A percentile compares a stretch with the other conserved stretches of the same genome.
These are phyloP conservation scores for Sebastes goodei DNA, from an alignment of 2,797 vertebrate genomes.

Conservation along the genomic window DNA sequence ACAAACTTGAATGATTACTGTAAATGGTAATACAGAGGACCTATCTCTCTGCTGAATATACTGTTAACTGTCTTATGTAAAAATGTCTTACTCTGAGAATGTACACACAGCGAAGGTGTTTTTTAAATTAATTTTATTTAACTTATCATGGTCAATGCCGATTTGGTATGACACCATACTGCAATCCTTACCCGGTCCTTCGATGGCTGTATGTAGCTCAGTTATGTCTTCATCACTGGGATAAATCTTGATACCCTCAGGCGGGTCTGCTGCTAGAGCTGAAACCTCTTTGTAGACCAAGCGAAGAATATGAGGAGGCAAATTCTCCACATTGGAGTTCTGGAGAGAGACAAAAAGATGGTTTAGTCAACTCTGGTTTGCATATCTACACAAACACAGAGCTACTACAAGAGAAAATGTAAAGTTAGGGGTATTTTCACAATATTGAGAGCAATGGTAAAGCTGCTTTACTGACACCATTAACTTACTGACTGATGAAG, in stretches of 20 bases:
- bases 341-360: constrained; percentile 51
- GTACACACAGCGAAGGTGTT: neutral
- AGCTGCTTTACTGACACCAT: neutral
- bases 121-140: neutral
- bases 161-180: neutral
- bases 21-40: neutral
- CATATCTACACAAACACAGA: neutral
- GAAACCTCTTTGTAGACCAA: constrained; percentile 96
- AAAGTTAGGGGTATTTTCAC: neutral
- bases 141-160: neutral
- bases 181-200: constrained; percentile 87
- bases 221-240: constrained; percentile 96
- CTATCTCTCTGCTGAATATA: neutral
- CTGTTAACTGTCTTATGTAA: neutral
- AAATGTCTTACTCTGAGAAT: neutral
- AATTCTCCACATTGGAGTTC: constrained; percentile 97
- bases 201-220: constrained; percentile 92
- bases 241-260: constrained; percentile 94
- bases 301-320: constrained; percentile 93
- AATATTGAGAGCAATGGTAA: neutral
- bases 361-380: neutral
- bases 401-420: neutral
- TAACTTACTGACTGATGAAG: neutral
- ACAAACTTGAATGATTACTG: neutral
- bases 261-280: constrained; percentile 90